Conservation (phyloP, 2,888 invertebrate genomes). For the Sturmia bella region DNA sequence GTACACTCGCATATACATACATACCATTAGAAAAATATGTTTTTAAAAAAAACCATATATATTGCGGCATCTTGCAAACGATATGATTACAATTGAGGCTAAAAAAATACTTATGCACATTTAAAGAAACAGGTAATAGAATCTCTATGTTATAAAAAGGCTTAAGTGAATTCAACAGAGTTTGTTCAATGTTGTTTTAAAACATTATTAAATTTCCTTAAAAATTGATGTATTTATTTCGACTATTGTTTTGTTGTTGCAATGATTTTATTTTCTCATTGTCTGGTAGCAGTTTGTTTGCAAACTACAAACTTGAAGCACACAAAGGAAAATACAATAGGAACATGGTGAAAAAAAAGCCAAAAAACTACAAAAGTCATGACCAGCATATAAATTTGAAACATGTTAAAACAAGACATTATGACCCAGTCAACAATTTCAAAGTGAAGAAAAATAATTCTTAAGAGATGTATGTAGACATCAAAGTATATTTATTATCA, state of each 20-base stretch:
- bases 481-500: too few relatives aligned
- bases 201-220: conserved; percentile 57
- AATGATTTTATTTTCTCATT: neutral
- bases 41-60: too few relatives aligned
- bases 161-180: conserved; percentile 19
- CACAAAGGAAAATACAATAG: too few relatives aligned
- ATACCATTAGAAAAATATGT: too few relatives aligned
- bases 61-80: too few relatives aligned
- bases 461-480: too few relatives aligned
- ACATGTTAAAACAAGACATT: neutral
- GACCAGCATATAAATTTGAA: conserved; percentile 61
- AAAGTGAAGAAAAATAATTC: neutral
- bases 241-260: conserved; percentile 10
- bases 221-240: conserved; percentile 30
- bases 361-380: conserved; percentile 49
- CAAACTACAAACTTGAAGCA: neutral
- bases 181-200: conserved; percentile 25
- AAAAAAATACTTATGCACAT: too few relatives aligned
- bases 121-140: neutral
- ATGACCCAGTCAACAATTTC: neutral
- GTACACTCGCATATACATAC: too few relatives aligned
- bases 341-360: neutral
- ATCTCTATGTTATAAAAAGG: too few relatives aligned
- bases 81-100: too few relatives aligned
- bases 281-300: conserved; percentile 1